These are phyloP conservation scores for Leptinotarsa texana DNA, from an alignment of 1,140 invertebrate species.

Conservation along the genomic window DNA sequence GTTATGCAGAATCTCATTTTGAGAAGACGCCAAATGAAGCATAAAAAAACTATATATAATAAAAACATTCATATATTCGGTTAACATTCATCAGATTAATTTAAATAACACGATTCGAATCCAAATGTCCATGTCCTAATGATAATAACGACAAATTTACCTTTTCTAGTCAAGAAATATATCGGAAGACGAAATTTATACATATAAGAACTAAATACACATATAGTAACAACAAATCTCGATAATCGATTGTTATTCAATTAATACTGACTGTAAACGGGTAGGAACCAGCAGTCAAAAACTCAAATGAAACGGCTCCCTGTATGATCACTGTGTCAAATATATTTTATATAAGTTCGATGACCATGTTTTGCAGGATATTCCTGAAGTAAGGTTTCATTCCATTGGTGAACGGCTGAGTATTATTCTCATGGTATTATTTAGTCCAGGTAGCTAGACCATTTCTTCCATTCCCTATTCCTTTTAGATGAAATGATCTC, in stretches of 20 bases:
- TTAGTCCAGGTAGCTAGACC: too few relatives aligned
- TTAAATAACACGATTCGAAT: background rate
- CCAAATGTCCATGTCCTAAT: background rate
- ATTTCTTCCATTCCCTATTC: too few relatives aligned
- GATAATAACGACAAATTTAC: background rate
- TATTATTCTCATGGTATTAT: too few relatives aligned
- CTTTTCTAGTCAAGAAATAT: background rate
- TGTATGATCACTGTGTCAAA: too few relatives aligned
- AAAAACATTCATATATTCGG: conserved; percentile 18
- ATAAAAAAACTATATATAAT: background rate
- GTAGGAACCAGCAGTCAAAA: background rate
- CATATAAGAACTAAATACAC: conserved; percentile 18
- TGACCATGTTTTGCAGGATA: too few relatives aligned
- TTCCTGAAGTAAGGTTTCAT: too few relatives aligned
- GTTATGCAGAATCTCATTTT: too few relatives aligned
- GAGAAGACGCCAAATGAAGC: too few relatives aligned
- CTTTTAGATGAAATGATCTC: too few relatives aligned
- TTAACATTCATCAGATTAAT: conserved; percentile 22
- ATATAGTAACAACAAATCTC: conserved; percentile 15
- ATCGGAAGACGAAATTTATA: conserved; percentile 17
- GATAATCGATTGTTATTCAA: background rate
- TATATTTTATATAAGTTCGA: too few relatives aligned
- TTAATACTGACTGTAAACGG: conserved; percentile 15
- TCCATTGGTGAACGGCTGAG: too few relatives aligned
- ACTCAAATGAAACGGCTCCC: background rate